Evolutionary conservation across 2,888 invertebrate genomes (phyloP), one percentile per base, ranked within the genome.

Genomic region (Chironomus riparius): DNA sequence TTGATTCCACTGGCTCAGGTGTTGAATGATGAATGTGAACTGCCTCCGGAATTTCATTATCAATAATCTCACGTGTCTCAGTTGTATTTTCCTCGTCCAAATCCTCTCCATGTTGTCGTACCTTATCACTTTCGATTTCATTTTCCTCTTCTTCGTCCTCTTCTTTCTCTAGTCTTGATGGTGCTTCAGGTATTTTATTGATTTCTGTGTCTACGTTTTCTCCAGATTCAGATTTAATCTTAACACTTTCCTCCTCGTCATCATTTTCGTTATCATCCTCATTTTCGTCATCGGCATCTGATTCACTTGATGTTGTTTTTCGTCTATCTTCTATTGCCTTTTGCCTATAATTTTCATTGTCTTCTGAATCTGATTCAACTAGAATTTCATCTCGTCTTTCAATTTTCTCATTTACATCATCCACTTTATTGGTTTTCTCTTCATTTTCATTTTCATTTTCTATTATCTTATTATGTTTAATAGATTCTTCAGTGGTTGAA

Each of bases 281-380:
- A 61, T 79, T 78, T 50, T 78, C 78, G 4, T 79, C 78, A 15
- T 78, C 70, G 24, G 77, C 77, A 21, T 78, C 78, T 7, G 77
- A 78, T 62, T 78, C 77, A 2, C 6, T 15, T 56, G 56, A n/a
- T 56, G n/a, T 18, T 56, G 56, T 56, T 56, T 18, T 56, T 56
- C 6, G 38, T 38, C 38, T 18, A 56, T n/a, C 5, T 68, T 78
- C 78, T 62, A 79, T 69, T 24, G 21, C 28, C 10, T 13, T 15
- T 7, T 18, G 28, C n/a, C 12, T 28, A 61, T 77, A 7, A 38
- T 38, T 2, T 38, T 38, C 38, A 10, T 38, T 10, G 10, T 38
- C 38, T 10, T 38, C 38, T 38, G 1, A 2, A 7, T 38, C 38
- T 10, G 38, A 38, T 10, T 38, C 38, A 10, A 38, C 38, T 38